Evolutionary conservation across 2,113 vertebrate species (phyloP).

Genomic region (Sarotherodon lohbergeri): DNA sequence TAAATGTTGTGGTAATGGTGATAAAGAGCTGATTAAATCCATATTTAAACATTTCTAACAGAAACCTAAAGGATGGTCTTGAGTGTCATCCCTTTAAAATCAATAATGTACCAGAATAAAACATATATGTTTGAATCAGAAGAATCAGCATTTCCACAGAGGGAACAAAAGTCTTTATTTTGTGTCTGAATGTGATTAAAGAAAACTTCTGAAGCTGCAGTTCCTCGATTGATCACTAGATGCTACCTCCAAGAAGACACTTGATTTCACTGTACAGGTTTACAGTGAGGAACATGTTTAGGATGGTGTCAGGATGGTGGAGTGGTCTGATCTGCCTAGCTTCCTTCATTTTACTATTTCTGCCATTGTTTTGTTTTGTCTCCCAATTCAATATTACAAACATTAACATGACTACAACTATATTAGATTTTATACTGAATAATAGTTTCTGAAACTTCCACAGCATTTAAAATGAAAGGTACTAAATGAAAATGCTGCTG

Average conservation of each 20-base stretch:
- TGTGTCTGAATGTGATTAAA: neutral
- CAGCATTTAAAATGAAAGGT: neutral
- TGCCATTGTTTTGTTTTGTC: neutral
- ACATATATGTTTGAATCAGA: neutral
- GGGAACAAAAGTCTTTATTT: neutral
- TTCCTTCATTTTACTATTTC: neutral
- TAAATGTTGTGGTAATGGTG: neutral
- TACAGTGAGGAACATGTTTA: neutral
- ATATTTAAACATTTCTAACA: neutral
- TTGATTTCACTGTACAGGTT: rapidly evolving
- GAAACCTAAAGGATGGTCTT: neutral
- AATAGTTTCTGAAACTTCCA: neutral
- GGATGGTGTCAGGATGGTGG: neutral
- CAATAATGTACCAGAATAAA: neutral
- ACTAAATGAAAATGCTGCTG: neutral
- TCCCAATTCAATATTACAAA: neutral
- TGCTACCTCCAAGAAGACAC: rapidly evolving
- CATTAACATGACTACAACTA: neutral
- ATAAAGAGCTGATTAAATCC: neutral
- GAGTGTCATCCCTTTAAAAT: neutral
- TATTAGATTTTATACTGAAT: neutral
- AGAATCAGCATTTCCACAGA: neutral
- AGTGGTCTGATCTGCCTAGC: neutral
- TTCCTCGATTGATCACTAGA: neutral
- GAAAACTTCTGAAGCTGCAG: neutral